Percentiles rank a stretch among this genome's conserved stretches.
phyloP scores from a whole-genome alignment of 2,113 vertebrate genomes.

The Tyrannus savana region DNA sequence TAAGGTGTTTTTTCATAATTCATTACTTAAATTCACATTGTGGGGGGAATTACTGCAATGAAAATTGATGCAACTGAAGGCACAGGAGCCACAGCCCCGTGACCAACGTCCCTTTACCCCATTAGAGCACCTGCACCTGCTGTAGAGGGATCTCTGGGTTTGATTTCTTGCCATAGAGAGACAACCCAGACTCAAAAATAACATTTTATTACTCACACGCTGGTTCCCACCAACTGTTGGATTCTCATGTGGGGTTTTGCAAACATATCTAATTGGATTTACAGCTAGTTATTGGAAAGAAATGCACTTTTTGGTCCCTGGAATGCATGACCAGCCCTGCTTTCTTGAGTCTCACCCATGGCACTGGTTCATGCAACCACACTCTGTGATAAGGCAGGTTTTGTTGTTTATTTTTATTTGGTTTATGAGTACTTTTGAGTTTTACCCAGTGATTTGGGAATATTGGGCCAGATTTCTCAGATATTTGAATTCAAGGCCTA shows the following conservation, averaged over 20 bases:
- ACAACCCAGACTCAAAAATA: neutral
- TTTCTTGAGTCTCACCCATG: neutral
- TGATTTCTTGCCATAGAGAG: neutral
- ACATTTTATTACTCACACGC: neutral
- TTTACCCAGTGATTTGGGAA: neutral
- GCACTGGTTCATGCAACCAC: rapidly evolving
- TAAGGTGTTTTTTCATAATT: neutral
- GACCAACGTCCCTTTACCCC: neutral
- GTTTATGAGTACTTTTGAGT: neutral
- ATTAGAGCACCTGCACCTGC: neutral
- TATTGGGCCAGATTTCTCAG: neutral
- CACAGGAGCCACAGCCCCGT: neutral
- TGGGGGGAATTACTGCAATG: neutral
- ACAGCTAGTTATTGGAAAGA: neutral
- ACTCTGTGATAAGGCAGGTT: neutral
- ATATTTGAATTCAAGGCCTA: neutral
- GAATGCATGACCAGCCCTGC: too few relatives aligned
- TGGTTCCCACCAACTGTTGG: neutral
- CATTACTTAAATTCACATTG: neutral
- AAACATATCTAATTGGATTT: neutral
- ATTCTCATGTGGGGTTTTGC: neutral
- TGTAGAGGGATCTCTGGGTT: neutral
- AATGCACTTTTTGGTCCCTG: rapidly evolving
- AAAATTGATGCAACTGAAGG: neutral
- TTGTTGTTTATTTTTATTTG: neutral